Evolutionary conservation across 2,888 invertebrate species (phyloP), one percentile per base, ranked within the genome.

Genomic region (Ormyrus labotus): DNA sequence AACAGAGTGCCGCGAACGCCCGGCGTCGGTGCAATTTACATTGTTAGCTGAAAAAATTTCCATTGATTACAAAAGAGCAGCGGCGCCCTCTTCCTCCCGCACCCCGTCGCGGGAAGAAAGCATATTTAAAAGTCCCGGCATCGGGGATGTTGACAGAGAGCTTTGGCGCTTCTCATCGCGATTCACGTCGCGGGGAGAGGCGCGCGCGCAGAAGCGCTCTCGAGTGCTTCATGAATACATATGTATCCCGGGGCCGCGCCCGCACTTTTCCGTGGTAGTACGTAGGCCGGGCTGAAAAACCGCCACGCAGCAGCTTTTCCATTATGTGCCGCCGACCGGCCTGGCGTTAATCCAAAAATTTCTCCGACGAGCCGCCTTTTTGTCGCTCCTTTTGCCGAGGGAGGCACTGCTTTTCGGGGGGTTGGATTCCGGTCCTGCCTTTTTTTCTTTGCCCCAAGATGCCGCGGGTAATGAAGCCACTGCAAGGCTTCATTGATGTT

Each of bases 311-410:
- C 55, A 6, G 50, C 58, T 57, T 63, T 34, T 73, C 68, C 68
- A 73, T 79, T 79, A 79, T 73, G 72, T 57, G 48, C n/a, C 9
- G 19, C 53, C n/a, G 45, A 6, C 48, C 11, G 9, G 11, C 55
- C 60, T 70, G 74, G 70, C 75, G 53, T 51, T 60, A 63, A 60
- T 65, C 70, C 80, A 70, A 69, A 53, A 80, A 63, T 13, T 68
- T 58, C 34, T 4, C 47, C 67, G 64, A 4, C 34, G n/a, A 9
- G n/a, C 45, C n/a, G 53, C 9, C 11, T 19, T 45, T 19, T 34
- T 34, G 34, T 34, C 34, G 34, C 34, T 71, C 45, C 53, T 53
- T 47, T 10, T 19, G 2, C 10, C 7, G 5, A 53, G 34, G 4
- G 34, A 34, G 34, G 34, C 34, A 34, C 34, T 34, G 34, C 34